phyloP scores from a whole-genome alignment of 2,888 invertebrate genomes.

The Parnassius glacialis region DNA sequence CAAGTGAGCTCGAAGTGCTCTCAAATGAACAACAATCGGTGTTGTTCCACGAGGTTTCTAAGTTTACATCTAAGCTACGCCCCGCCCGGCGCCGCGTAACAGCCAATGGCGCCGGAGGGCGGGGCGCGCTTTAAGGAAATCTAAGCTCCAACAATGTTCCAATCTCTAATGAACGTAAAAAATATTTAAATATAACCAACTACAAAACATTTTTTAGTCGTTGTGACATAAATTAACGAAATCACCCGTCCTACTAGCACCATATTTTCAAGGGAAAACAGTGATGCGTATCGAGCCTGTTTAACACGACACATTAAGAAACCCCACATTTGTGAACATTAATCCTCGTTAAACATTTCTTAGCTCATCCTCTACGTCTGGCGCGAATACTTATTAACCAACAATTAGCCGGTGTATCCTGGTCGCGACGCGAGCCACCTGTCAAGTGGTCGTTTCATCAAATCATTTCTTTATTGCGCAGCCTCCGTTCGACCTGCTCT shows the following conservation, averaged over 20 bases:
- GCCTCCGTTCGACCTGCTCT: slow-evolving; percentile 68
- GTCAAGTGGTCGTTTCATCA: slow-evolving; percentile 76
- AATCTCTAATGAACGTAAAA: slow-evolving; percentile 31
- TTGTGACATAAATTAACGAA: not conserved
- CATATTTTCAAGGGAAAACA: slow-evolving; percentile 46
- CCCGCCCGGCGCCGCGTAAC: slow-evolving; percentile 66
- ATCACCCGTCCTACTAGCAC: slow-evolving; percentile 30
- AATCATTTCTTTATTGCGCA: slow-evolving; percentile 78
- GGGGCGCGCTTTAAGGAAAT: slow-evolving; percentile 61
- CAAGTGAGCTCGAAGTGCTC: too few species aligned
- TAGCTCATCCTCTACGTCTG: slow-evolving; percentile 60
- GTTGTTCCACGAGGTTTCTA: slow-evolving; percentile 56
- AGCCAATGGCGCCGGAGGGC: slow-evolving; percentile 71
- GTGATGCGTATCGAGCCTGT: slow-evolving; percentile 51
- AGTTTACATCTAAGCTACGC: slow-evolving; percentile 70
- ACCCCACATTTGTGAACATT: slow-evolving; percentile 74
- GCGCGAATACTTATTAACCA: slow-evolving; percentile 58
- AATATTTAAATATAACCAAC: slow-evolving; percentile 17
- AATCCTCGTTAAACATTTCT: slow-evolving; percentile 72
- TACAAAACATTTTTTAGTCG: slow-evolving; percentile 29
- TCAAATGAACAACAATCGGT: slow-evolving; percentile 36
- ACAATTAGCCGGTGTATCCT: slow-evolving; percentile 68
- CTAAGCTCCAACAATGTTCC: slow-evolving; percentile 48
- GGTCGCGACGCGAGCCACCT: slow-evolving; percentile 74
- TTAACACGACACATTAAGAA: slow-evolving; percentile 63